phyloP scores from a whole-genome alignment of 1,140 invertebrate species.

The Magallana ariakensis region DNA sequence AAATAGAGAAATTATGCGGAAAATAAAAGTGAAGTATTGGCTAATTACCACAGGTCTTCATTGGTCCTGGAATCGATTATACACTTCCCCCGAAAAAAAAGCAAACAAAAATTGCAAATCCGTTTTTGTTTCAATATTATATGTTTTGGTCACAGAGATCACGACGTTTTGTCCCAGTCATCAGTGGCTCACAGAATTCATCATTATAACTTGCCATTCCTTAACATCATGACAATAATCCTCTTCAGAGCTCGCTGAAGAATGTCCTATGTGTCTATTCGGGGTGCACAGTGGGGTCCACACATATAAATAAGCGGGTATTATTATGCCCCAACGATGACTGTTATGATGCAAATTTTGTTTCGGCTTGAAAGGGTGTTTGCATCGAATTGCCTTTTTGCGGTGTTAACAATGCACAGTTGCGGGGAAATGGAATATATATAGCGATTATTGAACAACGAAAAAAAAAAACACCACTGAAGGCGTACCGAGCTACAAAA shows the following conservation, averaged over 20 bases:
- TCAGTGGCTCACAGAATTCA: too few relatives aligned
- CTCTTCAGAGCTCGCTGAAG: neutral
- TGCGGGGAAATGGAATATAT: slow-evolving; percentile 19
- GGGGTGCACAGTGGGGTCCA: slow-evolving; percentile 6
- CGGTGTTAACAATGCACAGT: slow-evolving; percentile 14
- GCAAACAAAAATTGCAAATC: neutral
- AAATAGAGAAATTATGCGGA: neutral
- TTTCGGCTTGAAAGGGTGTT: neutral
- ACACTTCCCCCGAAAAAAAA: neutral
- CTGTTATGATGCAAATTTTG: slow-evolving; percentile 32
- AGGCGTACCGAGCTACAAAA: slow-evolving; percentile 11
- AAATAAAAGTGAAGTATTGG: neutral
- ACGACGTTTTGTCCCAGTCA: too few relatives aligned
- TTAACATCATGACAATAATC: slow-evolving; percentile 15
- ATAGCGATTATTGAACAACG: slow-evolving; percentile 16
- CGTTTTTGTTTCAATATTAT: neutral
- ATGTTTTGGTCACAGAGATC: neutral
- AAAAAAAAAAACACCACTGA: neutral
- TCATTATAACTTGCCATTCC: neutral
- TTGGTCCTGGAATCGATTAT: neutral
- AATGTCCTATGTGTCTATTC: neutral
- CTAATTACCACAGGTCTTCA: slow-evolving; percentile 23
- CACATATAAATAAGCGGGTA: neutral
- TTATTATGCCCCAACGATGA: neutral
- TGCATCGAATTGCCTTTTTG: slow-evolving; percentile 4